Evolutionary conservation across 2,888 invertebrate genomes (phyloP).

Genomic region (Euphydryas editha): DNA sequence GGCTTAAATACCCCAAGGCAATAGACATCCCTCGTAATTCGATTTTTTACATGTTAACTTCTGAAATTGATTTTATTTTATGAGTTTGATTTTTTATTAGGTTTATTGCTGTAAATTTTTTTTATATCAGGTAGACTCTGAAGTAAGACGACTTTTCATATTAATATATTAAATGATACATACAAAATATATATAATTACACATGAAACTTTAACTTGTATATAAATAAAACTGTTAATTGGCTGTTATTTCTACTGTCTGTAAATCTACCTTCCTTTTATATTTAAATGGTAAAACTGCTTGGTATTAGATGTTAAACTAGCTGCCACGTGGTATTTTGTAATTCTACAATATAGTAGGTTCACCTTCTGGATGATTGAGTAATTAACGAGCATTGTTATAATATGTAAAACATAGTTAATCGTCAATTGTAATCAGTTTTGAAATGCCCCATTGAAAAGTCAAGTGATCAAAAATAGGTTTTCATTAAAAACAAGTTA

Average conservation of each 20-base stretch:
- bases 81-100: too few species aligned
- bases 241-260: neutral
- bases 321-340: neutral
- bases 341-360: neutral
- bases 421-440: too few species aligned
- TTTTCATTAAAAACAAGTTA: too few species aligned
- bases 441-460: neutral
- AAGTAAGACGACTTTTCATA: too few species aligned
- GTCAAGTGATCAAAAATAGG: too few species aligned
- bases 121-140: too few species aligned
- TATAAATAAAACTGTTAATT: neutral
- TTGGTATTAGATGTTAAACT: neutral
- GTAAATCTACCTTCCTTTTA: neutral
- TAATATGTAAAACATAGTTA: too few species aligned
- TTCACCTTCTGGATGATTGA: neutral
- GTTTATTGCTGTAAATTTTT: too few species aligned
- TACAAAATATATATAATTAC: neutral
- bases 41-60: too few species aligned
- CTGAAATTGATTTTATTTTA: too few species aligned
- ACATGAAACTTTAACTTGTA: neutral
- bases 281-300: neutral
- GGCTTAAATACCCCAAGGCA: too few species aligned
- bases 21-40: too few species aligned
- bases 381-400: neutral
- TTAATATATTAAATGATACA: neutral